phyloP scores from a whole-genome alignment of 2,797 vertebrate species.

The Acanthurus tractus region DNA sequence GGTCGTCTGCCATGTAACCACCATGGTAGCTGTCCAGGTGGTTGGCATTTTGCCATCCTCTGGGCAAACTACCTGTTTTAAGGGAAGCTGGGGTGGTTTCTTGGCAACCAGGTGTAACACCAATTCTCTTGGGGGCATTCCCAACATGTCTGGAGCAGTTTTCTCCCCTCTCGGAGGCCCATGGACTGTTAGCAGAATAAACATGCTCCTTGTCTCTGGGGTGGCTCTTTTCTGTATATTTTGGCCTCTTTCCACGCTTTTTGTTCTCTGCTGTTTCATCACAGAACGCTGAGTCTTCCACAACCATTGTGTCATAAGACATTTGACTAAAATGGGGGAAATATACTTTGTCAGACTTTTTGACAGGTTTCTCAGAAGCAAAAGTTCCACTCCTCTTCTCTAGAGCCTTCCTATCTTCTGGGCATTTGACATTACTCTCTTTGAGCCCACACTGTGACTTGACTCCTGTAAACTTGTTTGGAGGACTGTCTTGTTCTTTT shows the following conservation, averaged over 20 bases:
- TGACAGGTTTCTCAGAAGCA: conserved; percentile 67
- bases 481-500: conserved; percentile 82
- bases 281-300: conserved; percentile 40
- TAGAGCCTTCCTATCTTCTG: conserved; percentile 69
- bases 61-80: conserved; percentile 86
- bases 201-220: conserved; percentile 81
- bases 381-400: conserved; percentile 72
- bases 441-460: conserved; percentile 82
- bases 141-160: conserved; percentile 80
- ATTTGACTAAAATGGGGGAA: conserved; percentile 27
- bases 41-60: conserved; percentile 81
- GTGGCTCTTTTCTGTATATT: conserved; percentile 73
- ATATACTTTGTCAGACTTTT: conserved; percentile 42
- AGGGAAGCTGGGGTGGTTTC: conserved; percentile 63
- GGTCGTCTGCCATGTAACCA: conserved; percentile 51
- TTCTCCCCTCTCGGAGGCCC: conserved; percentile 78
- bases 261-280: conserved; percentile 72
- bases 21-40: conserved; percentile 77
- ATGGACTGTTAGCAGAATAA: conserved; percentile 79
- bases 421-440: conserved; percentile 64
- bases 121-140: conserved; percentile 52
- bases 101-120: conserved; percentile 71
- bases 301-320: conserved; percentile 5
- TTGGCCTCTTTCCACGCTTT: conserved; percentile 68
- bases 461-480: conserved; percentile 76